Conservation (phyloP, 2,113 vertebrate genomes). For the Sclerurus mexicanus region DNA sequence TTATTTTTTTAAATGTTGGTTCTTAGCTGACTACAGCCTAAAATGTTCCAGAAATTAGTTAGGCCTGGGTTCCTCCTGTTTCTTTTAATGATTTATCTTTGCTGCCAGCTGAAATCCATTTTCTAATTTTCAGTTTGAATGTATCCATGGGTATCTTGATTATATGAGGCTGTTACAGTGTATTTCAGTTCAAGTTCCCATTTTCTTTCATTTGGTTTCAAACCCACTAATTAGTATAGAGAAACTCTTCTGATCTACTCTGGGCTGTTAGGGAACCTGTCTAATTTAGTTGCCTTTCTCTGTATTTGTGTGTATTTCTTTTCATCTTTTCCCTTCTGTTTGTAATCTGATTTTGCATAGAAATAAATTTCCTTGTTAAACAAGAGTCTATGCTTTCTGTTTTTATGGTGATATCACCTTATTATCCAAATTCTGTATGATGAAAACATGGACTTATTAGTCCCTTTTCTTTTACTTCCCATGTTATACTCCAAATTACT, state of each 20-base stretch:
- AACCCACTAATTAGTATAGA: not conserved
- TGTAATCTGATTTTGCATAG: not conserved
- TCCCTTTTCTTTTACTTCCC: not conserved
- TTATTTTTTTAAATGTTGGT: not conserved
- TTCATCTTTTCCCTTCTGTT: not conserved
- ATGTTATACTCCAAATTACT: not conserved
- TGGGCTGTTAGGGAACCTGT: not conserved
- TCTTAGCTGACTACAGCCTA: not conserved
- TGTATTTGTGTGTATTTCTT: not conserved
- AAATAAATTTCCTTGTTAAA: not conserved
- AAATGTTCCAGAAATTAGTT: not conserved
- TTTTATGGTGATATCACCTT: not conserved
- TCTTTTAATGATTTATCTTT: not conserved
- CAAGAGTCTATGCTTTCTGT: not conserved
- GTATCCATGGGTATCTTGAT: not conserved
- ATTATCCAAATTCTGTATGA: not conserved
- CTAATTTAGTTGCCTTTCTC: not conserved
- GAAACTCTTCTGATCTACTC: not conserved
- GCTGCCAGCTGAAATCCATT: not conserved
- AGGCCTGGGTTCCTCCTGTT: not conserved
- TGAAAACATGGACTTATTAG: not conserved
- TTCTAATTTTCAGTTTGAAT: not conserved
- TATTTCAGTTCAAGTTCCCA: not conserved
- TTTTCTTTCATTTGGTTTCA: not conserved
- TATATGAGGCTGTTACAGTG: not conserved